Base-by-base conservation (phyloP, 35 echinoderm and acorn worm species). In the Lytechinus variegatus region DNA sequence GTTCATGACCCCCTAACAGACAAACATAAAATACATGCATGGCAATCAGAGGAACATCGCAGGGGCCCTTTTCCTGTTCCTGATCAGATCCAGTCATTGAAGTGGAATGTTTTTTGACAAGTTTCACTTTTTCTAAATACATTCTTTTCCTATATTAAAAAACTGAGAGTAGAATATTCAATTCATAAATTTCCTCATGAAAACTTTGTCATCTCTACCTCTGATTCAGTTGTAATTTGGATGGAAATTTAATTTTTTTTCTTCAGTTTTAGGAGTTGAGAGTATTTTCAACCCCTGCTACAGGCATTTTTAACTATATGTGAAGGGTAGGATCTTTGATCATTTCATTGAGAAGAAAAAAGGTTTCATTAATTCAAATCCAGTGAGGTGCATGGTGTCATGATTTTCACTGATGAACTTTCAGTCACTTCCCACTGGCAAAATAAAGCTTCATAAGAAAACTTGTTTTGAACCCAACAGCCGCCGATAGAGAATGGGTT, bases 11-110 rank as follows among this genome's bases (percentile, higher is more conserved):
- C n/a, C 66, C 66, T 79, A 79, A 79, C 14, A 79, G 16, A 79
- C 66, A 79, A 79, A 79, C 66, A 24, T 79, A 6, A 79, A 24
- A 79, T 71, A 44, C 33, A 8, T 58, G 66, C 66, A 79, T 79
- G n/a, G 66, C 19, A 79, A 79, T 24, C 66, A 79, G 66, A 79
- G 21, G n/a, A 16, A 79, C 66, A 79, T 79, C 66, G n/a, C 66
- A 79, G 66, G 66, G 66, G 66, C 66, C 66, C 8, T 79, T 79
- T 79, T 79, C 66, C 66, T 79, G 66, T 79, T 79, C 66, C 66
- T 24, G 66, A 79, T 79, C 66, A 79, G 66, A 79, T 79, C 66
- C 16, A 79, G 66, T 79, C 66, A 16, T n/a, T 79, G 6, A 79
- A 79, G 66, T 4, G 66, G 16, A 79, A 79, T 79, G 66, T 79